These are phyloP conservation scores for Cheilosia soror DNA, from an alignment of 2,888 invertebrate genomes.

Conservation along the genomic window DNA sequence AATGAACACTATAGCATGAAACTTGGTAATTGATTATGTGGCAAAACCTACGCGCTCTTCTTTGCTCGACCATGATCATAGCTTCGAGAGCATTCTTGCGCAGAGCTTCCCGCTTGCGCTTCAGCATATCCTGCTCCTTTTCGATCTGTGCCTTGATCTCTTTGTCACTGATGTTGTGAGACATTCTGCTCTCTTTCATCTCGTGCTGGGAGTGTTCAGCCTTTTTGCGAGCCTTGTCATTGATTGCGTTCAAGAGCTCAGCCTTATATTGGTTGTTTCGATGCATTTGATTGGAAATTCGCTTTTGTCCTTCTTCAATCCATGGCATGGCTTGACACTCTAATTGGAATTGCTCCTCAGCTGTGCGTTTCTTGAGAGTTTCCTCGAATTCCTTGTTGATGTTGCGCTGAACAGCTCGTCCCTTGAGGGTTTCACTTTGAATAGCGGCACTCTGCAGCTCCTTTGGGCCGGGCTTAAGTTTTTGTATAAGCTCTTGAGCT, in stretches of 20 bases:
- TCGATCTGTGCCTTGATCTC: slow-evolving; percentile 81
- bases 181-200: slow-evolving; percentile 76
- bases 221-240: slow-evolving; percentile 78
- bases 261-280: slow-evolving; percentile 79
- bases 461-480: slow-evolving; percentile 81
- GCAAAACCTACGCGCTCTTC: slow-evolving; percentile 78
- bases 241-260: slow-evolving; percentile 79
- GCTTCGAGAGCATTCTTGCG: slow-evolving; percentile 80
- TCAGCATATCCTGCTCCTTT: slow-evolving; percentile 80
- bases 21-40: no score
- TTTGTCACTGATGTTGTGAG: slow-evolving; percentile 78
- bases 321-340: slow-evolving; percentile 81
- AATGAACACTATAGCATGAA: no score
- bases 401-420: slow-evolving; percentile 80
- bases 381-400: slow-evolving; percentile 79
- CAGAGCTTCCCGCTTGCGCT: slow-evolving; percentile 78
- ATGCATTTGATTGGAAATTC: slow-evolving; percentile 79
- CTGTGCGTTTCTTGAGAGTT: slow-evolving; percentile 77
- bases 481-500: slow-evolving; percentile 80
- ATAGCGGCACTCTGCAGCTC: slow-evolving; percentile 81
- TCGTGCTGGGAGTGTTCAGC: slow-evolving; percentile 76
- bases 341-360: slow-evolving; percentile 80
- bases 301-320: slow-evolving; percentile 81
- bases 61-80: slow-evolving; percentile 80
- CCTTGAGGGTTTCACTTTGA: slow-evolving; percentile 81